Evolutionary conservation across 1,140 invertebrate genomes (phyloP), one percentile per base, ranked within the genome.

Genomic region (Hylaeus volcanicus): DNA sequence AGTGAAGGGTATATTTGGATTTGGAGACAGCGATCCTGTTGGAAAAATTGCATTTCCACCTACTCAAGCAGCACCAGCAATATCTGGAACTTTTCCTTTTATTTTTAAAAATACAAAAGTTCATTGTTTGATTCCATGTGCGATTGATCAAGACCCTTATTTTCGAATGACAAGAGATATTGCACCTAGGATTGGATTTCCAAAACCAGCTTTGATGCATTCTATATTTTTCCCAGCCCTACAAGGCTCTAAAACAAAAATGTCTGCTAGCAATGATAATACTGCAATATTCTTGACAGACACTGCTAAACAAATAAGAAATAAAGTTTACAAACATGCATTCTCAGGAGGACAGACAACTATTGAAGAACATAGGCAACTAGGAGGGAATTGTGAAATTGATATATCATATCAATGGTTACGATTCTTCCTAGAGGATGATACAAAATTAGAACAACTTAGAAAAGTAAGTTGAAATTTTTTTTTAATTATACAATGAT

Each of bases 61-160:
- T 0, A 97, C 98, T 71, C 98, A 99, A 94, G 99, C 99, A 9
- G 97, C 98, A 0, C 99, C 99, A 1, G 97, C 98, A 12, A 96
- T 99, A 89, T 98, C 98, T 1, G 97, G 97, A 11, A 96, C 97
- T n/a, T 99, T 99, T 94, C 99, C 99, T 0, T 96, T 97, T 74
- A 98, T 99, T 86, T 99, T 99, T 92, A 96, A 95, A 3, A 94
- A 96, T 74, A 96, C 96, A 70, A 97, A 98, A 90, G 94, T 98
- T 1, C 97, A 97, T 5, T 99, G 98, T 90, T 94, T 99, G 1
- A 99, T 99, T 84, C 99, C 99, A 0, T 99, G 99, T 94, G 99
- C 98, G 48, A 99, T 99, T 89, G 99, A 99, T 95, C 99, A 99
- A 95, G 99, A 99, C 94, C 99, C 99, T 0, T 99, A 99, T 93